phyloP scores from a whole-genome alignment of 2,888 invertebrate species.

The Napeogenes inachia region DNA sequence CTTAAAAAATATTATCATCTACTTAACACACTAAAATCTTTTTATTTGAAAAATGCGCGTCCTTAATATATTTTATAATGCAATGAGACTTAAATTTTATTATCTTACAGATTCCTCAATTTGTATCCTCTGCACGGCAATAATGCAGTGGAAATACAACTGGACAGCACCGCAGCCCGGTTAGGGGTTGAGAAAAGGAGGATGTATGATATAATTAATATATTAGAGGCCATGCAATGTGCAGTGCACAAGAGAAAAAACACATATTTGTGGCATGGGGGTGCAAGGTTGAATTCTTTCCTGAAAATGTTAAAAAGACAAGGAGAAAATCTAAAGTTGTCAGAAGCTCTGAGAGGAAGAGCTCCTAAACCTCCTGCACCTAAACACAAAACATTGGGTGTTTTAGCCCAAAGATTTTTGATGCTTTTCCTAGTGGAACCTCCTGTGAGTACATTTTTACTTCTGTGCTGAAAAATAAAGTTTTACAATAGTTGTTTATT shows the following conservation, averaged over 20 bases:
- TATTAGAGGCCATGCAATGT: constrained; percentile 83
- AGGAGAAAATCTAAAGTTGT: constrained; percentile 72
- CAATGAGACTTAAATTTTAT: not conserved
- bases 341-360: constrained; percentile 71
- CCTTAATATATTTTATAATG: not conserved
- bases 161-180: constrained; percentile 80
- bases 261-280: constrained; percentile 83
- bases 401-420: constrained; percentile 83
- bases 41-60: not conserved
- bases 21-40: not conserved
- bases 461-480: not conserved
- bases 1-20: not conserved
- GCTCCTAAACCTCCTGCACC: constrained; percentile 70
- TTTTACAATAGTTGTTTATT: not conserved
- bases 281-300: constrained; percentile 77
- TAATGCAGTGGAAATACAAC: constrained; percentile 75
- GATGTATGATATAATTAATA: constrained; percentile 86
- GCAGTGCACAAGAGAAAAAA: constrained; percentile 82
- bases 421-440: constrained; percentile 83
- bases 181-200: constrained; percentile 82
- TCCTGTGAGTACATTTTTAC: constrained; percentile 65
- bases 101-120: constrained; percentile 70
- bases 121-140: constrained; percentile 74
- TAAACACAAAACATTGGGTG: constrained; percentile 82
- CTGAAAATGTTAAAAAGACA: constrained; percentile 79